phyloP scores from a whole-genome alignment of 2,888 invertebrate species.

The Drosophila koepferae region DNA sequence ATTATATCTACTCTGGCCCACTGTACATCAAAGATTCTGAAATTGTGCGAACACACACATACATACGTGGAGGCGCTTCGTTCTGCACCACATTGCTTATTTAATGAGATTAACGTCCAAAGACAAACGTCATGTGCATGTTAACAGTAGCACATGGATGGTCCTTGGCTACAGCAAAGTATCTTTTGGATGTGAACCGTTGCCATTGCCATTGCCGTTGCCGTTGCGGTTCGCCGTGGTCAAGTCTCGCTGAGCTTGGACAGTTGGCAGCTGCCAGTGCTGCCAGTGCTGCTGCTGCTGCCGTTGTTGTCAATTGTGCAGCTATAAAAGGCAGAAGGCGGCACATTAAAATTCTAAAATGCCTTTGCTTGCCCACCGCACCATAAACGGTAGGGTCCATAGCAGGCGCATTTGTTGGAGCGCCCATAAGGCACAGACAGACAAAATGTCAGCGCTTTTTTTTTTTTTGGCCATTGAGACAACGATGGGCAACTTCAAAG shows the following conservation, averaged over 20 bases:
- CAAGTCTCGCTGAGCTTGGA: conserved; percentile 36
- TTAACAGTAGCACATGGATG: conserved; percentile 59
- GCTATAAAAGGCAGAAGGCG: conserved; percentile 79
- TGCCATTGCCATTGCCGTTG: conserved; percentile 22
- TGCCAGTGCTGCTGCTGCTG: conserved; percentile 5
- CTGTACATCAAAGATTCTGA: conserved; percentile 40
- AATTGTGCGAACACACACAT: conserved; percentile 20
- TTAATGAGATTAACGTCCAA: conserved; percentile 84
- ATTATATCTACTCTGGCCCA: conserved; percentile 14
- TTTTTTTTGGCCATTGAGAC: conserved; percentile 32
- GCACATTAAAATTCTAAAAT: conserved; percentile 81
- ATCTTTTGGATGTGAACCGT: conserved; percentile 57
- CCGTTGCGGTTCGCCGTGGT: conserved; percentile 46
- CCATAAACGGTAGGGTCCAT: conserved; percentile 52
- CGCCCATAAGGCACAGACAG: conserved; percentile 11
- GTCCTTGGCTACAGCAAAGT: conserved; percentile 50
- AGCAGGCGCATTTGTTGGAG: conserved; percentile 11
- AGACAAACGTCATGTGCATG: conserved; percentile 83
- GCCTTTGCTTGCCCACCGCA: conserved; percentile 69
- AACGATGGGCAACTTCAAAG: conserved; percentile 53
- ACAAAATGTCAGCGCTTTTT: conserved; percentile 55
- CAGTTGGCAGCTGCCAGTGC: conserved; percentile 68
- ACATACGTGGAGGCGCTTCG: conserved; percentile 37
- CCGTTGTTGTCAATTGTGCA: conserved; percentile 63
- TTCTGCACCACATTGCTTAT: conserved; percentile 75